A percentile compares a stretch with the other conserved stretches of the same genome.
Conservation (phyloP, 2,113 vertebrate genomes). For the Isurus oxyrinchus region DNA sequence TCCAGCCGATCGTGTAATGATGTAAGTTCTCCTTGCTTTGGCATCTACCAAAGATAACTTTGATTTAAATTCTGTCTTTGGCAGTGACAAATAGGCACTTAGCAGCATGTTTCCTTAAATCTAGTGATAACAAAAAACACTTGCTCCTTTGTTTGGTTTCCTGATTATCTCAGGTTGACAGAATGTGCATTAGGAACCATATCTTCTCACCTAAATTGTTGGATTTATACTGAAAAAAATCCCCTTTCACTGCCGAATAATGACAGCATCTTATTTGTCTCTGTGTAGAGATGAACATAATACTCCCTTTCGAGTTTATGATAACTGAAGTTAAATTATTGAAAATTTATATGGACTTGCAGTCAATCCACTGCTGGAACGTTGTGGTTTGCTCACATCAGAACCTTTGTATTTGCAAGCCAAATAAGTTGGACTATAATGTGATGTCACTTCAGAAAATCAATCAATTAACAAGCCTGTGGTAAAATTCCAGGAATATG, state of each 20-base stretch:
- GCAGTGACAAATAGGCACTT: not conserved
- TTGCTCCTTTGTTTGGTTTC: not conserved
- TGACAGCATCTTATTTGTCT: not conserved
- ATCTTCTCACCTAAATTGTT: not conserved
- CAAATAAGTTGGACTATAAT: not conserved
- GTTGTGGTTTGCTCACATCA: not conserved
- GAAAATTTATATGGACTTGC: not conserved
- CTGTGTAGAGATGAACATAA: not conserved
- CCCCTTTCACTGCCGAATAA: not conserved
- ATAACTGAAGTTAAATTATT: not conserved
- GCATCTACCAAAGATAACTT: not conserved
- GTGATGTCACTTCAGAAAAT: not conserved
- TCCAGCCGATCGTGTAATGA: constrained; percentile 79
- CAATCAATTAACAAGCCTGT: not conserved
- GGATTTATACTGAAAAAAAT: not conserved
- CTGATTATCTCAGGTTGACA: not conserved
- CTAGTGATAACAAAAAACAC: not conserved
- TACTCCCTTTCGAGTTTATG: not conserved
- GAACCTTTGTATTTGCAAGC: not conserved
- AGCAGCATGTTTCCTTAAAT: not conserved
- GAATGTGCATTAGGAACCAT: not conserved
- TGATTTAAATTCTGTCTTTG: not conserved
- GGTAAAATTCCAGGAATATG: not conserved
- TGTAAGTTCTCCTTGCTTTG: constrained; percentile 53
- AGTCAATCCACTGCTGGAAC: not conserved